Evolutionary conservation across 1,140 invertebrate genomes (phyloP), one percentile per base, ranked within the genome.

Genomic region (Zaprionus davidi): DNA sequence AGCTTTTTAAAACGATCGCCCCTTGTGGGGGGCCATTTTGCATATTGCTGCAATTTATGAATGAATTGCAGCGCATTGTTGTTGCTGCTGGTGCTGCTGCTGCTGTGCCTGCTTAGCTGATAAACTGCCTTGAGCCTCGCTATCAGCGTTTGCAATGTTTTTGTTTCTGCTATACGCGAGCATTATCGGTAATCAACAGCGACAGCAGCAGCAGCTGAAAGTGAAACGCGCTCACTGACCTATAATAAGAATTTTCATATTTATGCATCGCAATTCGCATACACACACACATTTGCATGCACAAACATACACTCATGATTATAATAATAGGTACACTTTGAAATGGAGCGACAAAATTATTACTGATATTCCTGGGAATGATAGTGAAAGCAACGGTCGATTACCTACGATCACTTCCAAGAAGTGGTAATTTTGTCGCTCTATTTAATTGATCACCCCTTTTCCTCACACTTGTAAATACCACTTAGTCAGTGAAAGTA

Each of bases 201-300:
- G 59, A 73, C 66, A 53, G n/a, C 56, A 56, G n/a, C 63, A 67
- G 38, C 58, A 77, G 67, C 75, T 85, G 80, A 87, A 87, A 87
- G 83, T 81, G 73, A 87, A 87, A 80, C 77, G 79, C 83, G 83
- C 83, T 80, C 81, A 86, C 83, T 87, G 83, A 87, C 83, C 83
- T 87, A 87, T 87, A 82, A 87, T 87, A 87, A 87, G 77, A 87
- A 72, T 87, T 87, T 80, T 75, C 63, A 87, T 67, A 78, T 78
- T 87, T 74, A 63, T 87, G 71, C 83, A 75, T 49, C 36, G 56
- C 57, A 72, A 71, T 71, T 59, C 1, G 12, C 51, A 51, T 7
- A 20, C 13, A 22, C 36, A 57, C 65, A 22, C 28, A 58, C 0
- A 31, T 31, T 31, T 15, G 24, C 22, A 56, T 6, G 17, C 24